Evolutionary conservation across 2,113 vertebrate species (phyloP).

Genomic region (Salvator merianae): DNA sequence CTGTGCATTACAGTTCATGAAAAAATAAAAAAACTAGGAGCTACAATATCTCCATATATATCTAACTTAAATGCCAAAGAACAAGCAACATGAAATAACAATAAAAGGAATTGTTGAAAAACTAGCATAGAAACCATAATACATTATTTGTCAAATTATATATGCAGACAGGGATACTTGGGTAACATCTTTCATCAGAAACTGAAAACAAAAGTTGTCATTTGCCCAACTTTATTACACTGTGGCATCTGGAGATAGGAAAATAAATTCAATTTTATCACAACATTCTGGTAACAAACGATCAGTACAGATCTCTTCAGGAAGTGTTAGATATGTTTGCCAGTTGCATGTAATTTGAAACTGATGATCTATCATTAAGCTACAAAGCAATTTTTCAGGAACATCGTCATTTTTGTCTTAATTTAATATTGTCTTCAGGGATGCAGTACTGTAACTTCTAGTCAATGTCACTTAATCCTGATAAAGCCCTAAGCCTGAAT

Average conservation of each 20-base stretch:
- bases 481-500: not conserved
- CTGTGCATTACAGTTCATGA: conserved; percentile 38
- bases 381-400: not conserved
- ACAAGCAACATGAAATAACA: not conserved
- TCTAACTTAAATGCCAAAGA: not conserved
- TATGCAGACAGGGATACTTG: not conserved
- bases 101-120: not conserved
- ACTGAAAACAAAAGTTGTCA: not conserved
- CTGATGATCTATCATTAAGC: not conserved
- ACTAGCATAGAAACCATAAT: accelerated
- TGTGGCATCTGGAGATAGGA: not conserved
- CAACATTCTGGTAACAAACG: not conserved
- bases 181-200: not conserved
- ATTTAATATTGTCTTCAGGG: conserved; percentile 7
- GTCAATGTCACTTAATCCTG: conserved; percentile 6
- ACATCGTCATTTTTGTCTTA: not conserved
- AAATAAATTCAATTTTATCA: conserved; percentile 22
- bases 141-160: not conserved
- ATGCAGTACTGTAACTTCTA: not conserved
- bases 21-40: not conserved
- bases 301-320: not conserved
- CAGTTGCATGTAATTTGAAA: not conserved
- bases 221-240: conserved; percentile 4
- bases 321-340: conserved; percentile 10
- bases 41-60: not conserved